Evolutionary conservation across 2,113 vertebrate species (phyloP), one percentile per base, ranked within the genome.

Genomic region (Tapirus terrestris): DNA sequence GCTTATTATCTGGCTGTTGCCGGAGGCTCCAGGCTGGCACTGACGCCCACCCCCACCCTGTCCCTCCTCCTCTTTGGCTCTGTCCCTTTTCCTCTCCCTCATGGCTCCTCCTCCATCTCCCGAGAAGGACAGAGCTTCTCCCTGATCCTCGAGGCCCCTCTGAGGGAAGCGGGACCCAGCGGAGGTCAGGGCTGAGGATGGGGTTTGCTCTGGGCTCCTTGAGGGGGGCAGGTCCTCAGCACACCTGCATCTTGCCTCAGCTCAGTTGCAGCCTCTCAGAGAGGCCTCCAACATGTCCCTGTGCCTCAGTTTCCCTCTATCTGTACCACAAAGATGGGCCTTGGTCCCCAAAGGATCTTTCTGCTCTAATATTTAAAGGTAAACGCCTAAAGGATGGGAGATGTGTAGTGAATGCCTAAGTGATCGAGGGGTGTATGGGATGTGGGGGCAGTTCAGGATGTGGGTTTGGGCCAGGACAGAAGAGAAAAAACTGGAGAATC

Each of bases 1-100:
- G 97, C 98, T 98, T 98, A 98, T 98, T 98, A 98, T 98, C 98
- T 97, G 98, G 95, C 95, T 27, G 94, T 96, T 96, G 96, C 97
- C 96, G 68, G 97, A 95, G 98, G 97, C 98, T 93, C 91, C 31
- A 90, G 91, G 81, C 95, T 16, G 79, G 94, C 60, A 51, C 87
- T 48, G 90, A 53, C 16, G 63, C 86, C 75, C 27, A 16, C 63
- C 58, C 31, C 82, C 10, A n/a, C 45, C 58, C 51, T 2, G 3
- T 10, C 27, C 70, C 67, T 68, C 72, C 93, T 81, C 27, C 60
- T 61, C 67, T 45, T 82, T 45, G 65, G 23, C 33, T 92, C 70
- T 18, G 43, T 68, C 51, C 63, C 53, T 93, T 31, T 43, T 6
- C 12, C 39, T 65, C 88, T 82, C 56, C 67, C 53, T 90, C 56